phyloP scores from a whole-genome alignment of 2,888 invertebrate species.

The Ophion costatus region DNA sequence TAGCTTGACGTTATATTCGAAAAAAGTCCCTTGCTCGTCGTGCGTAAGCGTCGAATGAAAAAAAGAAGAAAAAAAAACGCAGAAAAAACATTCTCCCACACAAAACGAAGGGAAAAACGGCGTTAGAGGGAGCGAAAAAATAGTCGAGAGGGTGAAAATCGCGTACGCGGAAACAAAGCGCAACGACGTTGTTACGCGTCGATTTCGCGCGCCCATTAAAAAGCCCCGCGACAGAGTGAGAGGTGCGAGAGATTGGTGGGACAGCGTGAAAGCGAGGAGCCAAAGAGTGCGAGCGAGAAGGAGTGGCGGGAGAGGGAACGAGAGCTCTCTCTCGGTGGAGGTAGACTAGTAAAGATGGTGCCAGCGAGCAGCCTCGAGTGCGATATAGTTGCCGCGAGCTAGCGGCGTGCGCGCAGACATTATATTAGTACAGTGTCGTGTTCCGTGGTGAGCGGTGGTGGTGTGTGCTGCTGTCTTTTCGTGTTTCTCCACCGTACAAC shows the following conservation, averaged over 20 bases:
- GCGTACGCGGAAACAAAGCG: conserved; percentile 60
- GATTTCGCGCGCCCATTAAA: conserved; percentile 74
- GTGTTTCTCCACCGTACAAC: conserved; percentile 53
- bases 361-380: conserved; percentile 76
- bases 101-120: conserved; percentile 32
- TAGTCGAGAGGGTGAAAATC: conserved; percentile 43
- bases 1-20: conserved; percentile 57
- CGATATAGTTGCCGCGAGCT: conserved; percentile 79
- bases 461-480: conserved; percentile 59
- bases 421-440: conserved; percentile 72
- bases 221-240: conserved; percentile 57
- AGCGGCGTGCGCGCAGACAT: conserved; percentile 82
- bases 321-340: conserved; percentile 65
- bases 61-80: conserved; percentile 61
- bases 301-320: conserved; percentile 42
- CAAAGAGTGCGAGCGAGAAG: conserved; percentile 47
- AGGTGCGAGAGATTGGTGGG: conserved; percentile 43
- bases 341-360: conserved; percentile 76
- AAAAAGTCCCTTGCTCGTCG: conserved; percentile 24
- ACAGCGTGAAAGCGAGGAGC: conserved; percentile 46
- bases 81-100: neutral
- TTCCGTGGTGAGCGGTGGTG: conserved; percentile 70
- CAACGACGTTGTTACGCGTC: conserved; percentile 70
- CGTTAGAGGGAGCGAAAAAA: neutral
- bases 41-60: conserved; percentile 50